These are phyloP conservation scores for Nibea albiflora DNA, from an alignment of 2,113 vertebrate genomes.

Conservation along the genomic window DNA sequence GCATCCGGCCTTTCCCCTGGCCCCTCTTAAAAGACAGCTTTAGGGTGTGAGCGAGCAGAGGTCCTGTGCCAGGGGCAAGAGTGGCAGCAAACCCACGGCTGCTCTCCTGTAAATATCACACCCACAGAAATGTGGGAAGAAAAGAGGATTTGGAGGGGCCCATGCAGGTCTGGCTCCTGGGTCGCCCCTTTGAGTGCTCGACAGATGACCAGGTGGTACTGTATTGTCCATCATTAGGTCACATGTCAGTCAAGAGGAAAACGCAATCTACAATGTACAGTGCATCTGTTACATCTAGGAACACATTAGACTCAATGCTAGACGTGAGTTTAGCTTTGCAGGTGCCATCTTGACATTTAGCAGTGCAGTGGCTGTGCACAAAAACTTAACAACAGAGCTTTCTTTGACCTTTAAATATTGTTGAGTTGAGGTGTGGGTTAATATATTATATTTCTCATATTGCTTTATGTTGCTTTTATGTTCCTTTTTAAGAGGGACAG, in stretches of 20 bases:
- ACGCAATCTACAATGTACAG: constrained; percentile 34
- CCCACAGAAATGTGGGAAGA: constrained; percentile 64
- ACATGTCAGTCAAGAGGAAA: constrained; percentile 13
- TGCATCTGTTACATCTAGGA: constrained; percentile 51
- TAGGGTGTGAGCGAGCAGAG: constrained; percentile 53
- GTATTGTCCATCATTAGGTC: constrained; percentile 46
- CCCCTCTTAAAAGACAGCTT: constrained; percentile 61
- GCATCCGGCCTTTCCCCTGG: constrained; percentile 68
- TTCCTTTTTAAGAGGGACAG: not conserved
- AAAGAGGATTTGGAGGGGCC: constrained; percentile 77
- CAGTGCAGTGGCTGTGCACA: not conserved
- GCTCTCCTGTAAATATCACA: constrained; percentile 72
- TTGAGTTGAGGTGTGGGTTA: not conserved
- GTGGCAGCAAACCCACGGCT: constrained; percentile 73
- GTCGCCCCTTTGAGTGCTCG: constrained; percentile 44
- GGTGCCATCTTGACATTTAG: constrained; percentile 1
- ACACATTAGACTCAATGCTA: not conserved
- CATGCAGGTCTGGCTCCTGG: constrained; percentile 56
- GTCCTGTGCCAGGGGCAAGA: constrained; percentile 72
- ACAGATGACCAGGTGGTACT: constrained; percentile 74
- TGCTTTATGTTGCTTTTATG: no score
- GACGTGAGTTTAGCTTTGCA: constrained; percentile 11
- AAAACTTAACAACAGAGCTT: not conserved
- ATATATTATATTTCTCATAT: not conserved
- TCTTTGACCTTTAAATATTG: not conserved